Percentiles rank a stretch among this genome's conserved stretches.
phyloP scores from a whole-genome alignment of 2,888 invertebrate species.

The Platerodrilus igneus region DNA sequence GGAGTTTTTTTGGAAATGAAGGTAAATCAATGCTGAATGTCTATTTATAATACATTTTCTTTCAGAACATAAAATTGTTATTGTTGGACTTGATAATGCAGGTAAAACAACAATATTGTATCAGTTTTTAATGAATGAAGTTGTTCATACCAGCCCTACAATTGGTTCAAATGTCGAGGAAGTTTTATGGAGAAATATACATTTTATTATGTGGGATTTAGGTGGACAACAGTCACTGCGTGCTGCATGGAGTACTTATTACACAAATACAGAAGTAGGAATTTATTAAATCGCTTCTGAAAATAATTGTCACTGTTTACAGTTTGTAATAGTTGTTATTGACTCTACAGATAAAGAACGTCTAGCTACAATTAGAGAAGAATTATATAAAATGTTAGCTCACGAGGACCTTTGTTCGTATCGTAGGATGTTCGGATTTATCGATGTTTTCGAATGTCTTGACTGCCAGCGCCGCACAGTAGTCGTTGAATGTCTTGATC shows the following conservation, averaged over 20 bases:
- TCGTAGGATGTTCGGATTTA: no score
- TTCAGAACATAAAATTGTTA: conserved; percentile 89
- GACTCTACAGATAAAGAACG: conserved; percentile 95
- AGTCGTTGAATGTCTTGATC: no score
- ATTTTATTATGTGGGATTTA: conserved; percentile 98
- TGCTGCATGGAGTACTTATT: conserved; percentile 98
- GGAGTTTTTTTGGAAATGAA: conserved; percentile 96
- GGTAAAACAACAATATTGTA: conserved; percentile 98
- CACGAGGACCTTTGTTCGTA: no score
- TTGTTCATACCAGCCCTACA: conserved; percentile 96
- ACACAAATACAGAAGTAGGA: conserved; percentile 88
- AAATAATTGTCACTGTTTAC: conserved; percentile 37
- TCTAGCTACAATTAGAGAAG: conserved; percentile 83
- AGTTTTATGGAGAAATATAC: conserved; percentile 94
- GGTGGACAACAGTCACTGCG: conserved; percentile 95
- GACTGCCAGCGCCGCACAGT: no score
- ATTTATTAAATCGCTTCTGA: conserved; percentile 16
- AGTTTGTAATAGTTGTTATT: conserved; percentile 96
- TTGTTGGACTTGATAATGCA: conserved; percentile 97
- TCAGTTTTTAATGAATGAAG: conserved; percentile 95
- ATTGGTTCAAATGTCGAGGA: conserved; percentile 99
- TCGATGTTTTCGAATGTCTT: no score
- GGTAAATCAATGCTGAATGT: conserved; percentile 57
- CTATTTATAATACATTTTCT: conserved; percentile 20
- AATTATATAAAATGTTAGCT: conserved; percentile 88